Base-by-base conservation (phyloP, 2,113 vertebrate genomes). In the Dromas ardeola region DNA sequence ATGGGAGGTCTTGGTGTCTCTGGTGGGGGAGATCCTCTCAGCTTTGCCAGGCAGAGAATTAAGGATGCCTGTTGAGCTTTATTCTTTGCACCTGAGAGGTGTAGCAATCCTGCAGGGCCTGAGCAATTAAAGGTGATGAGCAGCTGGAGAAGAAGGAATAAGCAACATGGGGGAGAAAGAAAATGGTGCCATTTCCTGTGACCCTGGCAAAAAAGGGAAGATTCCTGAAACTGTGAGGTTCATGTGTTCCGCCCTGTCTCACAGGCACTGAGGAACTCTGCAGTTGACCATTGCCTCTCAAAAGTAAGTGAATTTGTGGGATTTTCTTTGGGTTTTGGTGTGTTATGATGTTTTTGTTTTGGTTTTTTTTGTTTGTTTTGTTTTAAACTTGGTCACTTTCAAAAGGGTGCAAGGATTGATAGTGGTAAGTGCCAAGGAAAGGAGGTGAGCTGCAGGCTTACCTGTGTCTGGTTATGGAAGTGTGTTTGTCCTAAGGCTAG, bases 131-230 rank as follows among this genome's bases (percentile, higher is more conserved):
- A 62, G 25, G 11, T 3, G 6, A 13, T 45, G 52, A 82, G 27
- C 59, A 77, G 32, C 23, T 40, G 13, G 15, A 50, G 12, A 49
- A 59, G 15, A 38, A 15, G n/a, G 7, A 71, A 7, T 42, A 15
- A 81, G 16, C 4, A 61, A 12, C 4, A 10, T 23, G 11, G 6
- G 17, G 25, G 17, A 11, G 32, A 45, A 45, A 32, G 43, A 36
- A 73, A 53, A 38, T 8, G 4, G 11, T 71, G 27, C 1, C 0
- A 0, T 49, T 70, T 55, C 4, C 9, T 72, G 17, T 5, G 9
- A 9, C 21, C 8, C 3, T 29, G 38, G 36, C 38, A 56, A 59
- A 16, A 49, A 65, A 30, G 40, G 23, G 40, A 47, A 56, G 16
- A n/a, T 43, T 72, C 2, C 10, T 79, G 47, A 71, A 71, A 42